Percentiles rank a stretch among this genome's conserved stretches.
Conservation (phyloP, 2,113 vertebrate genomes). For the Cebus imitator region DNA sequence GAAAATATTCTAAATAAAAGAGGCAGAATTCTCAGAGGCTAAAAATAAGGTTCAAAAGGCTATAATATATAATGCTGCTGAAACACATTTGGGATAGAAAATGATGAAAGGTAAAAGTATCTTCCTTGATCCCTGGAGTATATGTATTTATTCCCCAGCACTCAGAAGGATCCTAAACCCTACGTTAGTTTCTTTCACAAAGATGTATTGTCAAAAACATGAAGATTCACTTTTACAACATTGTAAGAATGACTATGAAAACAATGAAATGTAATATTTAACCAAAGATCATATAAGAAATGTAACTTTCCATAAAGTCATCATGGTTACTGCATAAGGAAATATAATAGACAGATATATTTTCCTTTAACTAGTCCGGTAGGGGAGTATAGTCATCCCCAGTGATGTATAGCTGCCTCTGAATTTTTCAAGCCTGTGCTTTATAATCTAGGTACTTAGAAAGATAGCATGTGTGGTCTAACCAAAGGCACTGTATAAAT, state of each 20-base stretch:
- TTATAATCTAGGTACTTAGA: constrained; percentile 36
- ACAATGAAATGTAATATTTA: neutral
- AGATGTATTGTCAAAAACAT: neutral
- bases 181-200: neutral
- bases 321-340: neutral
- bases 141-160: neutral
- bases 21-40: neutral
- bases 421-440: constrained; percentile 9
- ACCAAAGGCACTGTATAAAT: constrained; percentile 3
- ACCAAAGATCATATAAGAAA: neutral
- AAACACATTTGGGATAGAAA: neutral
- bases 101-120: neutral
- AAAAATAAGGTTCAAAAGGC: neutral
- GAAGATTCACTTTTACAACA: neutral
- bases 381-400: neutral
- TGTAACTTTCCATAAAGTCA: neutral
- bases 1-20: neutral
- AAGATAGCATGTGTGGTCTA: neutral
- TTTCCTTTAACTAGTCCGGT: neutral
- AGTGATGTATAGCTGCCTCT: neutral
- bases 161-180: neutral
- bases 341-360: neutral
- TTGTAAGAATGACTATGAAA: neutral
- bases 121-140: neutral
- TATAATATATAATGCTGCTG: neutral